Conservation (phyloP, 1,140 invertebrate species). For the Aphelinus certus region DNA sequence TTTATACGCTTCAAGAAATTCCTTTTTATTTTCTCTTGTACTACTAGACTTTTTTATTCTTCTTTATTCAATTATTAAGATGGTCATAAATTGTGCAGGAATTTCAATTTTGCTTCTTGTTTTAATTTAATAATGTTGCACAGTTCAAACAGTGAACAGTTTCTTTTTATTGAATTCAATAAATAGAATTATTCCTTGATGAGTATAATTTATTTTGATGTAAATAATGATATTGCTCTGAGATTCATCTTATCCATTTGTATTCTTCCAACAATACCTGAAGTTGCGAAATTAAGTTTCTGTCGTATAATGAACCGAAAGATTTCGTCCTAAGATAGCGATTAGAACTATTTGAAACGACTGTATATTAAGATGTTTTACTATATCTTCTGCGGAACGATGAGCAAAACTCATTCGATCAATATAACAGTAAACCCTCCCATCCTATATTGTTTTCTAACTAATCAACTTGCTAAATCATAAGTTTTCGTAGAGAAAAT, state of each 20-base stretch:
- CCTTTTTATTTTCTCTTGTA: neutral
- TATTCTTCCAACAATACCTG: neutral
- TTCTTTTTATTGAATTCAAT: neutral
- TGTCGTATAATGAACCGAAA: conserved; percentile 4
- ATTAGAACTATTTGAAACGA: neutral
- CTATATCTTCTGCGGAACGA: conserved; percentile 11
- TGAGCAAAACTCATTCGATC: conserved; percentile 27
- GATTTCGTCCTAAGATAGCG: conserved; percentile 18
- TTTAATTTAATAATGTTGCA: too few relatives aligned
- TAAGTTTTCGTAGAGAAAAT: too few relatives aligned
- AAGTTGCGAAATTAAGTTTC: conserved; percentile 2
- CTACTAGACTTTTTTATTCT: too few relatives aligned
- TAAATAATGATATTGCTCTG: neutral
- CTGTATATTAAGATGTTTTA: conserved; percentile 1
- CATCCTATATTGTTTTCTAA: neutral
- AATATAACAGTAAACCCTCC: conserved; percentile 16
- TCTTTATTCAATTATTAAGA: neutral
- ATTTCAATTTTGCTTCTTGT: too few relatives aligned
- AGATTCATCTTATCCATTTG: conserved; percentile 1
- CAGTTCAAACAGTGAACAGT: neutral
- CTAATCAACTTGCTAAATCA: too few relatives aligned
- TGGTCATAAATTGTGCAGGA: too few relatives aligned
- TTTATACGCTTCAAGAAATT: conserved; percentile 15
- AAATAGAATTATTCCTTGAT: neutral
- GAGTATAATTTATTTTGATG: too few relatives aligned